phyloP scores from a whole-genome alignment of 2,797 vertebrate species.

The Poecile montanus region DNA sequence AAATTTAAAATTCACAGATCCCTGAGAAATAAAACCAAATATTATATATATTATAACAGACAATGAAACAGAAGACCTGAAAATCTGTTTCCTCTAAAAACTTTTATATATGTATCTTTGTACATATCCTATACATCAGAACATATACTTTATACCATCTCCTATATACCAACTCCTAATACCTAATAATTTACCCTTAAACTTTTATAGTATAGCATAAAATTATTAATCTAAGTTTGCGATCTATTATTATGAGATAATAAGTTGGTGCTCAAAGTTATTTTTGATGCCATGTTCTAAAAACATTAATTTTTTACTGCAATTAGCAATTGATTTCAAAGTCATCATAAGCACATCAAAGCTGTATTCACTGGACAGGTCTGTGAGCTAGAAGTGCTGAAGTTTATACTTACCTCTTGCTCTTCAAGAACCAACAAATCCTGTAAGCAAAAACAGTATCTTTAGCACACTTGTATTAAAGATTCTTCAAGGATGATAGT shows the following conservation, averaged over 20 bases:
- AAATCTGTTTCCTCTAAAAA: not conserved
- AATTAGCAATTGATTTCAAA: not conserved
- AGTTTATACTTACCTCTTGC: slow-evolving; percentile 87
- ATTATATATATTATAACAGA: not conserved
- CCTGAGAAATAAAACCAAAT: slow-evolving; percentile 75
- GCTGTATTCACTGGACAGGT: not conserved
- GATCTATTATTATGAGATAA: not conserved
- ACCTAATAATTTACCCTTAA: not conserved
- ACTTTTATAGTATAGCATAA: not conserved
- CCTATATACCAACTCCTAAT: not conserved
- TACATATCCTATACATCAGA: not conserved
- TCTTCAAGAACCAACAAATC: slow-evolving; percentile 98
- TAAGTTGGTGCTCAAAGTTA: not conserved
- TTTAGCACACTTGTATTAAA: not conserved
- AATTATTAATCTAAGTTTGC: not conserved
- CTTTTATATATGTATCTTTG: not conserved
- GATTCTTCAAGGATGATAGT: no score
- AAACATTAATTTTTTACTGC: not conserved
- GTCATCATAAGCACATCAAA: not conserved
- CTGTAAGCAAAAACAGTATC: slow-evolving; percentile 74
- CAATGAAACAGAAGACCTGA: not conserved
- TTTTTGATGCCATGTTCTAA: not conserved
- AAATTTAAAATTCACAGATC: slow-evolving; percentile 99
- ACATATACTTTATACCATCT: not conserved
- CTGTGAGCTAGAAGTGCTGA: not conserved